phyloP scores from a whole-genome alignment of 2,888 invertebrate genomes.

The Lycocerus yunnanus region DNA sequence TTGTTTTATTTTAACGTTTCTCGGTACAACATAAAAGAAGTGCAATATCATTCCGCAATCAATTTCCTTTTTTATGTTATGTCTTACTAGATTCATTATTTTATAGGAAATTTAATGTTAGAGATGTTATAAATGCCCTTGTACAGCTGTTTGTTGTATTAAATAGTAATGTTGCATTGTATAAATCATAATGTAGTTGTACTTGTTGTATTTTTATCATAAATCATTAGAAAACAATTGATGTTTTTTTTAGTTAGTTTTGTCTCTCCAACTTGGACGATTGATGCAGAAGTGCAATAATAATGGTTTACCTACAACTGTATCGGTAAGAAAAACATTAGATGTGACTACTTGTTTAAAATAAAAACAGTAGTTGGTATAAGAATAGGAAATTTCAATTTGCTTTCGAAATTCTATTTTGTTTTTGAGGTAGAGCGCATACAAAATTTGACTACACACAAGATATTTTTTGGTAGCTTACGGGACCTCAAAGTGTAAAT shows the following conservation, averaged over 20 bases:
- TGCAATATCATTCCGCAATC: constrained; percentile 25
- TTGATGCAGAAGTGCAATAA: too few species aligned
- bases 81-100: constrained; percentile 10
- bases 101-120: constrained; percentile 9
- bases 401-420: too few species aligned
- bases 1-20: constrained; percentile 6
- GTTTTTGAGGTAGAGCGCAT: too few species aligned
- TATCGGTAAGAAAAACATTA: too few species aligned
- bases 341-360: too few species aligned
- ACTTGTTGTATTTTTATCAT: constrained; percentile 20
- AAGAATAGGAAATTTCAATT: too few species aligned
- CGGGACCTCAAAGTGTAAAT: too few species aligned
- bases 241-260: neutral
- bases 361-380: too few species aligned
- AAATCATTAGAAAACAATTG: constrained; percentile 14
- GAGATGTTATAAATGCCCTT: constrained; percentile 6
- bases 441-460: too few species aligned
- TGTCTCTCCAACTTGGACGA: too few species aligned
- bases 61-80: constrained; percentile 13
- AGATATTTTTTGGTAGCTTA: too few species aligned
- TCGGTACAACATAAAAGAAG: constrained; percentile 17
- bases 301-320: too few species aligned
- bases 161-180: constrained; percentile 21
- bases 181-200: constrained; percentile 26
- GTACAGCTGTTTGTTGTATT: constrained; percentile 23